phyloP scores from a whole-genome alignment of 2,888 invertebrate species.

The Lysandra coridon region DNA sequence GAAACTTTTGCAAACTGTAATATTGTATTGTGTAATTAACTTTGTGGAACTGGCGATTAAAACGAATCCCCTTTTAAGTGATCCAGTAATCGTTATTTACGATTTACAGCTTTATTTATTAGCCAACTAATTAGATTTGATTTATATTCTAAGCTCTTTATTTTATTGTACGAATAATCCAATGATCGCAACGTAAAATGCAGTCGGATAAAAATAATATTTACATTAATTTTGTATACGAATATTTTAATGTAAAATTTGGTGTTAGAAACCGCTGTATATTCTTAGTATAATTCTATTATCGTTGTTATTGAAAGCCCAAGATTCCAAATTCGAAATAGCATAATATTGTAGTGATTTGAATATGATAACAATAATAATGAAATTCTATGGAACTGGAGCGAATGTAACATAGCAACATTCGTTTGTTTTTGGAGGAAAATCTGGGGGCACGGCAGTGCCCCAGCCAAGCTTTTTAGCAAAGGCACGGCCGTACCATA shows the following conservation, averaged over 20 bases:
- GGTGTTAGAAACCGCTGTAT: neutral
- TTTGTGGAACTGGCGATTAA: conserved; percentile 45
- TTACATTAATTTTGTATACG: neutral
- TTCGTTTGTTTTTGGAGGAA: neutral
- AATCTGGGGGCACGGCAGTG: neutral
- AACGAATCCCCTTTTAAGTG: conserved; percentile 42
- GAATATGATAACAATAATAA: conserved; percentile 7
- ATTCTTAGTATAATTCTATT: neutral
- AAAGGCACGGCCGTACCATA: no score
- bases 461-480: no score
- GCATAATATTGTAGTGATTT: neutral
- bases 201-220: neutral
- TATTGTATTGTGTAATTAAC: conserved; percentile 57
- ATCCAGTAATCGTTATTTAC: conserved; percentile 42
- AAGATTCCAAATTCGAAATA: conserved; percentile 8
- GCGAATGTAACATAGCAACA: neutral
- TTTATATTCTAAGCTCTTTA: conserved; percentile 28
- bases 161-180: conserved; percentile 2
- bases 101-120: conserved; percentile 39
- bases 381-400: neutral
- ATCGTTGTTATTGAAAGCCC: conserved; percentile 5
- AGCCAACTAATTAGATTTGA: conserved; percentile 32
- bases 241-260: neutral
- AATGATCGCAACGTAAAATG: neutral
- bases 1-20: conserved; percentile 51